phyloP scores from a whole-genome alignment of 2,888 invertebrate genomes.

The Elegia similella region DNA sequence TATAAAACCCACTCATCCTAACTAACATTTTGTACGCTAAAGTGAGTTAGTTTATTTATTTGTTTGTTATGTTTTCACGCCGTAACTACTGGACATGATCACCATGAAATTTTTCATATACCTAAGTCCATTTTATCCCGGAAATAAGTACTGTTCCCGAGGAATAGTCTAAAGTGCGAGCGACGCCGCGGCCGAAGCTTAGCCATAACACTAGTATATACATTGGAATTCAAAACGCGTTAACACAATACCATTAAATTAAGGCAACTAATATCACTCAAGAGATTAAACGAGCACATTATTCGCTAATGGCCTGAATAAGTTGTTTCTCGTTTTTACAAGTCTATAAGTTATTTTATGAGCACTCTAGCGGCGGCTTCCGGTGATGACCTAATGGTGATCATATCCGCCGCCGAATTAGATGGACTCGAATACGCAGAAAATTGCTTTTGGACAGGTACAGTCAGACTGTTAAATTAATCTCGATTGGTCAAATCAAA shows the following conservation, averaged over 20 bases:
- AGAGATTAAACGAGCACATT: not conserved
- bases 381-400: slow-evolving; percentile 8
- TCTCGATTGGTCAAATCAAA: too few relatives aligned
- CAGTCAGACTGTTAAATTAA: not conserved
- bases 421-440: not conserved
- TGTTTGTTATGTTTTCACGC: too few relatives aligned
- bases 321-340: slow-evolving; percentile 12
- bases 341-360: not conserved
- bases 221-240: not conserved
- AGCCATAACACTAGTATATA: not conserved
- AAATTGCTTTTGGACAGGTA: slow-evolving; percentile 8
- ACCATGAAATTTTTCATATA: too few relatives aligned
- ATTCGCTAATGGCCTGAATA: slow-evolving; percentile 7
- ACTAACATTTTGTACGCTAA: too few relatives aligned
- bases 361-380: not conserved
- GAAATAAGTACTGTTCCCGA: too few relatives aligned
- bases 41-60: too few relatives aligned
- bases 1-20: too few relatives aligned
- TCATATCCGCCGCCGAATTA: slow-evolving; percentile 15
- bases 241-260: slow-evolving; percentile 6
- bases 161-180: too few relatives aligned
- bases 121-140: too few relatives aligned
- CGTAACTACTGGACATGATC: too few relatives aligned
- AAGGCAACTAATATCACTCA: not conserved
- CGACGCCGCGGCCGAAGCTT: too few relatives aligned